Evolutionary conservation across 2,888 invertebrate species (phyloP).

Genomic region (Folsomia manolachei): DNA sequence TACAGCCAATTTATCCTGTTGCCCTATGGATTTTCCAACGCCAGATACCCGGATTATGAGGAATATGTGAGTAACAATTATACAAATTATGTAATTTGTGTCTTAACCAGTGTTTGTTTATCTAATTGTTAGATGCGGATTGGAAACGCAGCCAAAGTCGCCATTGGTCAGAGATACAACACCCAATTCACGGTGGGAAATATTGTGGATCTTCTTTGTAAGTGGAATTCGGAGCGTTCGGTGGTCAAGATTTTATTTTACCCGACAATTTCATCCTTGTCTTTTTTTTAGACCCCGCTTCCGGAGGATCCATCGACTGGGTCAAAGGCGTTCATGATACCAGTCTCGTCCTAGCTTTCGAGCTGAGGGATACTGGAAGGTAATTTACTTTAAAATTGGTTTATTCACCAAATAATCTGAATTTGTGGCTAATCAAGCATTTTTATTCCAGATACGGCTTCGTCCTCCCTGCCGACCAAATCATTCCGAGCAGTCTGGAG

Average conservation of each 20-base stretch:
- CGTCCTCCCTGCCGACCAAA: slow-evolving; percentile 43
- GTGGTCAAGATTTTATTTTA: too few relatives aligned
- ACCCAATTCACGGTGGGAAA: slow-evolving; percentile 45
- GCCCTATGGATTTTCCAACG: slow-evolving; percentile 62
- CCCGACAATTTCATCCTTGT: too few relatives aligned
- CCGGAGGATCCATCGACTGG: slow-evolving; percentile 39
- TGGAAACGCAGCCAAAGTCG: slow-evolving; percentile 36
- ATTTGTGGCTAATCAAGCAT: too few relatives aligned
- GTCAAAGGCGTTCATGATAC: slow-evolving; percentile 44
- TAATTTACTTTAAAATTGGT: too few relatives aligned
- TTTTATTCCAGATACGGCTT: slow-evolving; percentile 37
- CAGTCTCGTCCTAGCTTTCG: slow-evolving; percentile 37
- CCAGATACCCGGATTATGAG: slow-evolving; percentile 42
- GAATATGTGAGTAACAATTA: slow-evolving; percentile 35
- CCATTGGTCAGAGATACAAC: slow-evolving; percentile 37
- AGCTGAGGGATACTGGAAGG: slow-evolving; percentile 33
- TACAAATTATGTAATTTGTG: neutral
- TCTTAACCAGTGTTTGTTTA: neutral
- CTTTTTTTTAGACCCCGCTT: slow-evolving; percentile 26
- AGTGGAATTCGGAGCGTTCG: too few relatives aligned
- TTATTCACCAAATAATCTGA: too few relatives aligned
- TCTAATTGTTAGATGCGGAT: slow-evolving; percentile 37
- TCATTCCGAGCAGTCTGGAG: slow-evolving; percentile 42
- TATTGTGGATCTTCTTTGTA: slow-evolving; percentile 63
- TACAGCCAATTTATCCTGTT: slow-evolving; percentile 68